Conservation (phyloP, 1,140 invertebrate genomes). For the Streblospio benedicti region DNA sequence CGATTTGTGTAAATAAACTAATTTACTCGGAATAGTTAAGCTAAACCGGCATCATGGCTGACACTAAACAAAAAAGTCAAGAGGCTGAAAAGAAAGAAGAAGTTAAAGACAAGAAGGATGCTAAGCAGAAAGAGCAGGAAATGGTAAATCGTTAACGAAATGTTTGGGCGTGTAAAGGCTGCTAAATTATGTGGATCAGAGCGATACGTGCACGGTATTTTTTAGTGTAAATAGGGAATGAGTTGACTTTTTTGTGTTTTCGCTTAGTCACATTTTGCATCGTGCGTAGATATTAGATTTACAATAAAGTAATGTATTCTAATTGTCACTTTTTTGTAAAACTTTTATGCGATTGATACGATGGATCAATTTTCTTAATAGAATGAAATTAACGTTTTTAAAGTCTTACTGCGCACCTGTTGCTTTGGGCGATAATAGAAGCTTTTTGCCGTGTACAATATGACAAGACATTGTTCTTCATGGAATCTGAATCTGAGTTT, state of each 20-base stretch:
- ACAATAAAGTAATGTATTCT: not conserved
- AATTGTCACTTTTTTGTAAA: too few species aligned
- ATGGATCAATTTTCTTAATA: too few species aligned
- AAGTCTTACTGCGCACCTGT: too few species aligned
- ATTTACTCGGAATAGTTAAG: too few species aligned
- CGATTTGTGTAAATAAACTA: too few species aligned
- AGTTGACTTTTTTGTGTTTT: not conserved
- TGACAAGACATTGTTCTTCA: too few species aligned
- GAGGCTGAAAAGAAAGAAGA: not conserved
- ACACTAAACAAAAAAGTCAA: slow-evolving; percentile 1
- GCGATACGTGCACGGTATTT: not conserved
- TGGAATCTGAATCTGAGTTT: too few species aligned
- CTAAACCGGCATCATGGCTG: slow-evolving; percentile 1
- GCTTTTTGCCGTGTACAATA: too few species aligned
- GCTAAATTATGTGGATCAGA: not conserved
- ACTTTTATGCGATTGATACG: too few species aligned
- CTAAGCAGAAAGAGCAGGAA: not conserved
- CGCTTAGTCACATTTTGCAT: not conserved
- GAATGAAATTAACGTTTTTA: too few species aligned
- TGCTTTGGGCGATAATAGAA: too few species aligned
- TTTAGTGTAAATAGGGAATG: not conserved
- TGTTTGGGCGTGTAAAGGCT: not conserved
- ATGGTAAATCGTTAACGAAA: too few species aligned
- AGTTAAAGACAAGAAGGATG: not conserved
- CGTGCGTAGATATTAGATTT: not conserved